Conservation (phyloP, 2,113 vertebrate species). For the Ardeotis arabs region DNA sequence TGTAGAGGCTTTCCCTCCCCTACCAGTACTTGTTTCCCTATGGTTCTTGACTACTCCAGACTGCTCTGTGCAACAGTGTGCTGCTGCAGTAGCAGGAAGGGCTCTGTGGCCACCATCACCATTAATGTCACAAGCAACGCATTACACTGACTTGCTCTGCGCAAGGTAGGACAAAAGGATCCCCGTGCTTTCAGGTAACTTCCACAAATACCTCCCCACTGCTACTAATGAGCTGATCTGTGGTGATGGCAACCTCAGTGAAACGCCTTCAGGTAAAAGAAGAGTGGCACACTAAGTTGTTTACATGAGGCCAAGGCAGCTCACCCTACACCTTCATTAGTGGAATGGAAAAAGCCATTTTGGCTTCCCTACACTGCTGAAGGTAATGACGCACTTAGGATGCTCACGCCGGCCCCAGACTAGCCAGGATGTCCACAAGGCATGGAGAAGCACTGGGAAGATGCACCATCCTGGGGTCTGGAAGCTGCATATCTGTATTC, state of each 20-base stretch:
- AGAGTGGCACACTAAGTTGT: background rate
- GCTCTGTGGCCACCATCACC: background rate
- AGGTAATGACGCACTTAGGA: background rate
- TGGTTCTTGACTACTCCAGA: background rate
- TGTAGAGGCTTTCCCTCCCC: background rate
- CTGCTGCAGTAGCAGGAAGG: background rate
- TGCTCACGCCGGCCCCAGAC: background rate
- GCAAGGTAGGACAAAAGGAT: background rate
- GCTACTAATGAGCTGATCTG: background rate
- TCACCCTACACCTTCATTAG: background rate
- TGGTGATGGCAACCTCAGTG: background rate
- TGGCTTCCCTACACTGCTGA: background rate
- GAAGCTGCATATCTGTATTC: background rate
- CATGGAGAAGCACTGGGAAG: background rate
- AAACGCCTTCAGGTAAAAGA: background rate
- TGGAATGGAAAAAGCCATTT: background rate
- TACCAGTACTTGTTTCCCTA: background rate
- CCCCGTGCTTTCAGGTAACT: background rate
- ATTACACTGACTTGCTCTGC: background rate
- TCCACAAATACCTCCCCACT: background rate
- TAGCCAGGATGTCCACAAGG: background rate
- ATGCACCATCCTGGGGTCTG: background rate
- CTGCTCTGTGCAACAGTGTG: background rate
- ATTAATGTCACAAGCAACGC: fast-evolving
- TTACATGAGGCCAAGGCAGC: background rate